These are phyloP conservation scores for Corydoras sp. DNA, from an alignment of 2,113 vertebrate genomes.

Conservation along the genomic window DNA sequence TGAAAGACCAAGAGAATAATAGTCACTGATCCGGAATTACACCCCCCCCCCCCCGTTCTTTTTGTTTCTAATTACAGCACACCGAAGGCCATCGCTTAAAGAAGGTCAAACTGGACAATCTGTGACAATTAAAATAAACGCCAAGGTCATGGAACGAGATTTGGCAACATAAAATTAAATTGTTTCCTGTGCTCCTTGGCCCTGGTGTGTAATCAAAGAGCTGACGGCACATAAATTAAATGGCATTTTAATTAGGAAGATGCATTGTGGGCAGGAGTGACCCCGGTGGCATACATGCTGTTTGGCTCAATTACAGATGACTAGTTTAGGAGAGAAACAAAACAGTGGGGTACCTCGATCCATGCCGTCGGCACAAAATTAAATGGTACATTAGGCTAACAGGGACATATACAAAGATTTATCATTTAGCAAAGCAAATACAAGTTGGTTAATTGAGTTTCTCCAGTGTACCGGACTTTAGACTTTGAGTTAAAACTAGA, in stretches of 20 bases:
- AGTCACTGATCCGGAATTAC: not conserved
- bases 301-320: conserved; percentile 24
- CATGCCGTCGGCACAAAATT: not conserved
- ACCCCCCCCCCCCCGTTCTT: too few relatives aligned
- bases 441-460: too few relatives aligned
- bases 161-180: conserved; percentile 34
- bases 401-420: too few relatives aligned
- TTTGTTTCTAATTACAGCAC: conserved; percentile 3
- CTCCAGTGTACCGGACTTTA: too few relatives aligned
- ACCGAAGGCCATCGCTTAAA: not conserved
- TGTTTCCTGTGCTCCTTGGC: conserved; percentile 21
- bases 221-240: conserved; percentile 35
- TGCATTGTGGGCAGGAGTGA: conserved; percentile 17
- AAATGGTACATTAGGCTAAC: not conserved
- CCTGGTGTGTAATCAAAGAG: conserved; percentile 23
- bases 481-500: too few relatives aligned
- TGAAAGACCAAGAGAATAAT: not conserved
- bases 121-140: conserved; percentile 30
- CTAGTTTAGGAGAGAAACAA: conserved; percentile 5
- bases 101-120: conserved; percentile 22
- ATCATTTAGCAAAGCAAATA: too few relatives aligned
- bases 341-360: not conserved
- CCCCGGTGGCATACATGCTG: conserved; percentile 17
- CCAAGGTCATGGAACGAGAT: conserved; percentile 24
- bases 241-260: conserved; percentile 35